Percentiles rank a stretch among this genome's conserved stretches.
phyloP scores from a whole-genome alignment of 2,888 invertebrate species.

The Agelastica alni region DNA sequence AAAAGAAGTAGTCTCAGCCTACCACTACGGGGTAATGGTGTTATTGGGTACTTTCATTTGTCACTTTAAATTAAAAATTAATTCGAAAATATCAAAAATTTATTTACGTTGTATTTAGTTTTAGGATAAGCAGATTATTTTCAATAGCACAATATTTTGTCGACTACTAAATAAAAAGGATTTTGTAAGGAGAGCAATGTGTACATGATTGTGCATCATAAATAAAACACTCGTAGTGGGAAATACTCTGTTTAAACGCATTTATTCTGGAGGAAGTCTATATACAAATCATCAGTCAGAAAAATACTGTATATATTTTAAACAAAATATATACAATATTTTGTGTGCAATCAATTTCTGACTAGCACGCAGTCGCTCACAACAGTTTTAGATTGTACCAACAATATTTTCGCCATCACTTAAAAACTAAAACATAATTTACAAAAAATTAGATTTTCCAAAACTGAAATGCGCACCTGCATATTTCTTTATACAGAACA shows the following conservation, averaged over 20 bases:
- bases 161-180: too few relatives aligned
- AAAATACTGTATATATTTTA: constrained; percentile 54
- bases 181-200: too few relatives aligned
- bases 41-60: neutral
- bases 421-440: constrained; percentile 4
- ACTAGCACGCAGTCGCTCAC: constrained; percentile 53
- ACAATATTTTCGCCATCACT: constrained; percentile 14
- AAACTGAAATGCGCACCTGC: constrained; percentile 54
- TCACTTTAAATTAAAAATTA: neutral
- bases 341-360: constrained; percentile 46
- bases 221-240: constrained; percentile 17
- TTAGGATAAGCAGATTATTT: too few relatives aligned
- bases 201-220: neutral
- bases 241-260: constrained; percentile 30
- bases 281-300: constrained; percentile 41
- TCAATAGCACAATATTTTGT: too few relatives aligned
- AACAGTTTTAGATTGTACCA: constrained; percentile 50
- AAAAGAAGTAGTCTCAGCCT: too few relatives aligned
- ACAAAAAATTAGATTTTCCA: constrained; percentile 40
- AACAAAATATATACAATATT: constrained; percentile 54
- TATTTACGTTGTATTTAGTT: neutral
- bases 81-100: neutral
- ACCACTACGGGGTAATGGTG: too few relatives aligned
- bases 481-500: constrained; percentile 55
- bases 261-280: constrained; percentile 37